phyloP scores from a whole-genome alignment of 2,797 vertebrate genomes.

The Ceryle rudis region DNA sequence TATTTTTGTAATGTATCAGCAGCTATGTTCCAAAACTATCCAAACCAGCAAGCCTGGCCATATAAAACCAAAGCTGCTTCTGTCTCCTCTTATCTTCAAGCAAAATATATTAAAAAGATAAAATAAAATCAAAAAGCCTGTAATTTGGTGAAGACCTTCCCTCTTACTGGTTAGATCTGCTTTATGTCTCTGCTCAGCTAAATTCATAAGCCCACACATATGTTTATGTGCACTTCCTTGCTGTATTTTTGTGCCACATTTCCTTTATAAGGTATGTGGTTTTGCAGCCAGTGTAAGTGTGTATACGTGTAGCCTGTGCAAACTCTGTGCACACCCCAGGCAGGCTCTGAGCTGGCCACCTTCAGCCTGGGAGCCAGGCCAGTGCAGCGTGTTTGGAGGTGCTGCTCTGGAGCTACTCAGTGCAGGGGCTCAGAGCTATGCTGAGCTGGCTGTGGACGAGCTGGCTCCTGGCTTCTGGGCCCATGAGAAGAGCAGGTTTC shows the following conservation, averaged over 20 bases:
- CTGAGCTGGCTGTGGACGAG: neutral
- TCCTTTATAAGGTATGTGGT: fast-evolving
- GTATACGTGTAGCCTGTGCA: fast-evolving
- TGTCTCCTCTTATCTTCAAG: neutral
- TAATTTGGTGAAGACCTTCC: neutral
- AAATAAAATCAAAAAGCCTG: neutral
- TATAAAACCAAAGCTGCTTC: neutral
- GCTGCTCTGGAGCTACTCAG: fast-evolving
- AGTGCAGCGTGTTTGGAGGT: fast-evolving
- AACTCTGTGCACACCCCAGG: neutral
- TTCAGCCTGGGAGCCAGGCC: too few species aligned
- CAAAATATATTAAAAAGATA: neutral
- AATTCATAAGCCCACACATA: too few species aligned
- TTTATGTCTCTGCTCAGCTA: neutral
- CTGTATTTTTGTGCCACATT: fast-evolving
- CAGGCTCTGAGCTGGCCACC: neutral
- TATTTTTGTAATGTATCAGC: constrained; percentile 8
- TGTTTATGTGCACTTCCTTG: fast-evolving
- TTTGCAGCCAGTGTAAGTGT: neutral
- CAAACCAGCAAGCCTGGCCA: neutral
- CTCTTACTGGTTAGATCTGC: neutral
- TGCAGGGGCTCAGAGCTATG: fast-evolving
- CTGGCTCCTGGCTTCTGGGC: fast-evolving
- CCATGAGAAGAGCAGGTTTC: neutral
- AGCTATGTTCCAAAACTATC: constrained; percentile 24